Base-by-base conservation (phyloP, 2,888 invertebrate species). In the Coelopa pilipes region DNA sequence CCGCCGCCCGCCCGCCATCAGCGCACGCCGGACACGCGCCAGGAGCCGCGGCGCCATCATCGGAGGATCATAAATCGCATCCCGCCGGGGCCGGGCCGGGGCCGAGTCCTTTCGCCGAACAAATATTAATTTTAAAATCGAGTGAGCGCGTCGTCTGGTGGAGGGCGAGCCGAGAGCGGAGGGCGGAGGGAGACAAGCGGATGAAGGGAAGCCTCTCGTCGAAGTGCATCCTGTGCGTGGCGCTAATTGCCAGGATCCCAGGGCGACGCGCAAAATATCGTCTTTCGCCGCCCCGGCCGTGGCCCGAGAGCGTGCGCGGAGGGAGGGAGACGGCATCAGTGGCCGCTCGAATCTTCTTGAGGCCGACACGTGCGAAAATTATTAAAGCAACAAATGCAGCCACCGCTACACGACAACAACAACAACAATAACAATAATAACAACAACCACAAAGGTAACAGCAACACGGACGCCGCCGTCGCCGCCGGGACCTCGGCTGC, bases 1-100 rank as follows among this genome's bases (percentile, higher is more conserved):
- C 34, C 34, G 4, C 34, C 34, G 34, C 7, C 34, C 34, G 34
- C 45, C 17, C 45, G 71, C 21, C 55, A 21, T 53, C 63, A 71
- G 65, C 71, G 55, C 53, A 46, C 47, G 71, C 71, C 11, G 15
- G 19, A 45, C 71, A 71, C 71, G 71, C 71, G 71, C 46, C 71
- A 1, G 4, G 4, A 3, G 34, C 15, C 53, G 10, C 9, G 4
- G 4, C 9, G 34, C 15, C 53, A 53, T 13, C 53, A 53, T 34
- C 34, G 34, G 7, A 34, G 34, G 34, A 34, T 34, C 34, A 34
- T 34, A 34, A 34, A 34, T 34, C 34, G 34, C 34, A 34, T 59
- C 24, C 21, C 57, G 2, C 34, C 34, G 34, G 34, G 34, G 34
- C 34, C 24, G 21, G 12, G 13, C 34, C 4, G 34, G 34, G 34